A percentile compares a stretch with the other conserved stretches of the same genome.
phyloP scores from a whole-genome alignment of 2,113 vertebrate genomes.

The Alethe diademata region DNA sequence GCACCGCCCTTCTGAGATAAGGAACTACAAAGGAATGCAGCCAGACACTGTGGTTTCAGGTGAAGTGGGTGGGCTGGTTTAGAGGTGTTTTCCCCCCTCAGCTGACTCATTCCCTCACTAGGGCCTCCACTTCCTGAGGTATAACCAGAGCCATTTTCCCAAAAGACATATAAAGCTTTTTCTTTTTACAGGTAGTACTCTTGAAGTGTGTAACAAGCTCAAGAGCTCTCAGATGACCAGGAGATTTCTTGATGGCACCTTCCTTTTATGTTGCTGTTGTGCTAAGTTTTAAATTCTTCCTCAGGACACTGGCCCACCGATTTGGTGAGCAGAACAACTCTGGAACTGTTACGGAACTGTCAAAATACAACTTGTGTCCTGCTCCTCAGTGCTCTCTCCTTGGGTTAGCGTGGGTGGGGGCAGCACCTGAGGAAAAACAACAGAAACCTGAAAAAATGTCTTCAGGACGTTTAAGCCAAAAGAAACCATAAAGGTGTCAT shows the following conservation, averaged over 20 bases:
- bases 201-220: neutral
- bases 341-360: neutral
- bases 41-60: neutral
- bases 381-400: neutral
- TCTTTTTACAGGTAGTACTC: neutral
- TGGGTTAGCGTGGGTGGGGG: rapidly evolving
- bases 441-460: neutral
- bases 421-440: neutral
- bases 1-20: neutral
- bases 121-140: neutral
- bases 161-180: rapidly evolving
- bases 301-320: neutral
- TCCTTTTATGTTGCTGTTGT: neutral
- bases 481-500: neutral
- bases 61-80: neutral
- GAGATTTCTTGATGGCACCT: neutral
- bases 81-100: neutral
- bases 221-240: neutral
- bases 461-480: neutral
- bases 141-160: neutral
- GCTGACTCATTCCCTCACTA: neutral
- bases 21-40: neutral
- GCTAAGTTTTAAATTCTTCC: neutral
- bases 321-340: neutral
- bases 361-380: neutral